A percentile compares a stretch with the other conserved stretches of the same genome.
Evolutionary conservation across 2,888 invertebrate genomes (phyloP).

Genomic region (Cremastinae sp.): DNA sequence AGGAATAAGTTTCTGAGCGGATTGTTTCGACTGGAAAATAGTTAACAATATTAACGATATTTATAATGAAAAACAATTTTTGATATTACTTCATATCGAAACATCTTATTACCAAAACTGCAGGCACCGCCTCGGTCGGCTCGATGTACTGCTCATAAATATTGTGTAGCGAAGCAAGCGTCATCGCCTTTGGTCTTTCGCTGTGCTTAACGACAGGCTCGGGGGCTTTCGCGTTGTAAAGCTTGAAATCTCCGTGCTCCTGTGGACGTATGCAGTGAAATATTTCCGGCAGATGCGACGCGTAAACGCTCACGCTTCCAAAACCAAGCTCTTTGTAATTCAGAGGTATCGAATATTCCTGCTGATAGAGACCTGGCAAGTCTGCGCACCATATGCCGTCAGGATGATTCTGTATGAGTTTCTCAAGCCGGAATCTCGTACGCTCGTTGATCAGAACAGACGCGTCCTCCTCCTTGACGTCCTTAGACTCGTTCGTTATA

Average conservation of each 20-base stretch:
- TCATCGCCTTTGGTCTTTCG: slow-evolving; percentile 34
- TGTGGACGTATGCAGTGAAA: slow-evolving; percentile 67
- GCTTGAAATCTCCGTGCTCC: slow-evolving; percentile 65
- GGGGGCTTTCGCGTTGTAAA: slow-evolving; percentile 66
- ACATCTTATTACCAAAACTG: slow-evolving; percentile 64
- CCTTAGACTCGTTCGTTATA: slow-evolving; percentile 25
- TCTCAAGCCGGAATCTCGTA: slow-evolving; percentile 66
- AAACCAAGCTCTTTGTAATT: slow-evolving; percentile 74
- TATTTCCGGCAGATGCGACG: slow-evolving; percentile 71
- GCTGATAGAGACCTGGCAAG: slow-evolving; percentile 68
- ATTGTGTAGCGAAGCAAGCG: slow-evolving; percentile 64
- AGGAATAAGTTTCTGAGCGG: slow-evolving; percentile 67
- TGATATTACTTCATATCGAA: not conserved
- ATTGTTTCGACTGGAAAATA: slow-evolving; percentile 62
- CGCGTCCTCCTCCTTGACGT: slow-evolving; percentile 16
- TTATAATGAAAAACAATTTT: not conserved
- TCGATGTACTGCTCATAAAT: slow-evolving; percentile 63
- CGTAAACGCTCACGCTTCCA: slow-evolving; percentile 71
- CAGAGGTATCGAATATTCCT: slow-evolving; percentile 69
- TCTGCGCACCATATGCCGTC: slow-evolving; percentile 76
- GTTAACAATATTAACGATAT: not conserved
- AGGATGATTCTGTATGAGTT: slow-evolving; percentile 71
- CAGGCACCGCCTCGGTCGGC: slow-evolving; percentile 68
- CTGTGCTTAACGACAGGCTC: slow-evolving; percentile 31
- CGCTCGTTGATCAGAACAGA: slow-evolving; percentile 65